Evolutionary conservation across 2,888 invertebrate species (phyloP).

Genomic region (Drosophila picticornis): DNA sequence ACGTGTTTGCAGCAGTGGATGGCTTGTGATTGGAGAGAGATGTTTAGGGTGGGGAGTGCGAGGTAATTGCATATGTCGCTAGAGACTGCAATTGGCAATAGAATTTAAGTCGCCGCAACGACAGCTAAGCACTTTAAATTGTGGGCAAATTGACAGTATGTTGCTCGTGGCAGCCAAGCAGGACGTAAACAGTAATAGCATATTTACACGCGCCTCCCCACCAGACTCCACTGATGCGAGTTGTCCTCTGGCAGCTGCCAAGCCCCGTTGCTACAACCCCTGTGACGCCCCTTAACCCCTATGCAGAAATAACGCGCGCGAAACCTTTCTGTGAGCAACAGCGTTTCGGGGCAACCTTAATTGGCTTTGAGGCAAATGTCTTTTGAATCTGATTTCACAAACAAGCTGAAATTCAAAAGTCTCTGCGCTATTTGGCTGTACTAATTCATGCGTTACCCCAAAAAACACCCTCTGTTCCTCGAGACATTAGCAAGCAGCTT

Average conservation of each 20-base stretch:
- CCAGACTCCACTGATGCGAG: constrained; percentile 1
- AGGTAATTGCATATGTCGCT: constrained; percentile 66
- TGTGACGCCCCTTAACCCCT: constrained; percentile 4
- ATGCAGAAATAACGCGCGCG: constrained; percentile 2
- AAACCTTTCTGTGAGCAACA: constrained; percentile 57
- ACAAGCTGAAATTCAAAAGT: constrained; percentile 25
- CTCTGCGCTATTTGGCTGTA: not conserved
- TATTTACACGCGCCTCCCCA: constrained; percentile 27
- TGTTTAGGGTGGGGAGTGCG: not conserved
- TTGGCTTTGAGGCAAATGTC: constrained; percentile 70
- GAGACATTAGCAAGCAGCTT: constrained; percentile 16
- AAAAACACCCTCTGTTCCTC: not conserved
- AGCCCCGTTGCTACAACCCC: constrained; percentile 8
- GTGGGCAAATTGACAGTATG: constrained; percentile 20
- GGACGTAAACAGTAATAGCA: not conserved
- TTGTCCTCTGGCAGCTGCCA: constrained; percentile 33
- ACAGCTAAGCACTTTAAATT: constrained; percentile 51
- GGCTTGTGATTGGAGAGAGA: not conserved
- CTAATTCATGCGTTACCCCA: constrained; percentile 15
- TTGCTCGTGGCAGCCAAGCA: constrained; percentile 28
- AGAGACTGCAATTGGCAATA: constrained; percentile 63
- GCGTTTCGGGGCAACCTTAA: constrained; percentile 52
- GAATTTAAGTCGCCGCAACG: constrained; percentile 50
- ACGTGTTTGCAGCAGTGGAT: constrained; percentile 3
- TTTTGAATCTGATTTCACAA: constrained; percentile 57